Percentiles rank a stretch among this genome's conserved stretches.
These are phyloP conservation scores for Bufotes viridis DNA, from an alignment of 2,797 vertebrate genomes.

Conservation along the genomic window DNA sequence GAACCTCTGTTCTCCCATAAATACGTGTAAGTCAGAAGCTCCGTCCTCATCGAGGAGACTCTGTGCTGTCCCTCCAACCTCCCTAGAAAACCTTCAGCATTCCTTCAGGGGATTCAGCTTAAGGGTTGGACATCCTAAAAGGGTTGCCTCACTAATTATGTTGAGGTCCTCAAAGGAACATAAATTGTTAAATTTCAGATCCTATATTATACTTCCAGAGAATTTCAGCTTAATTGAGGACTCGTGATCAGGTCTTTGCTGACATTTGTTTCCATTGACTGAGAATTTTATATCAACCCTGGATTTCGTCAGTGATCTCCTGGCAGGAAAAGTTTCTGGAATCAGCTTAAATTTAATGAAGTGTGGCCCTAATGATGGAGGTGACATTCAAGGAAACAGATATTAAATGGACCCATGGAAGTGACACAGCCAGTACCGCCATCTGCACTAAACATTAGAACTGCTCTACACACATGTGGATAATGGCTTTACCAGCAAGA, in stretches of 20 bases:
- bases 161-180: no score
- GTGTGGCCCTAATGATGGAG: slow-evolving; percentile 18
- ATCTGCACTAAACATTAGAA: neutral
- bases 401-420: neutral
- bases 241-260: neutral
- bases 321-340: neutral
- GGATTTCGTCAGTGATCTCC: neutral
- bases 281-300: no score
- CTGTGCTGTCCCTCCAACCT: no score
- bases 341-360: slow-evolving; percentile 15
- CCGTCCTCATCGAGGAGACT: no score
- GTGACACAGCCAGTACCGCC: neutral
- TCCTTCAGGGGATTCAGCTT: no score
- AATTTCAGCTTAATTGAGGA: neutral
- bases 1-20: no score
- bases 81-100: no score
- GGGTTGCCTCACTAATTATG: no score
- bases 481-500: neutral
- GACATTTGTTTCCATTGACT: neutral
- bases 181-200: no score
- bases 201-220: neutral
- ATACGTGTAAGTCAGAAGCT: no score
- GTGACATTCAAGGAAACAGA: neutral
- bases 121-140: no score
- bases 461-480: neutral